Evolutionary conservation across 2,797 vertebrate species (phyloP).

Genomic region (Periophthalmus magnuspinnatus): DNA sequence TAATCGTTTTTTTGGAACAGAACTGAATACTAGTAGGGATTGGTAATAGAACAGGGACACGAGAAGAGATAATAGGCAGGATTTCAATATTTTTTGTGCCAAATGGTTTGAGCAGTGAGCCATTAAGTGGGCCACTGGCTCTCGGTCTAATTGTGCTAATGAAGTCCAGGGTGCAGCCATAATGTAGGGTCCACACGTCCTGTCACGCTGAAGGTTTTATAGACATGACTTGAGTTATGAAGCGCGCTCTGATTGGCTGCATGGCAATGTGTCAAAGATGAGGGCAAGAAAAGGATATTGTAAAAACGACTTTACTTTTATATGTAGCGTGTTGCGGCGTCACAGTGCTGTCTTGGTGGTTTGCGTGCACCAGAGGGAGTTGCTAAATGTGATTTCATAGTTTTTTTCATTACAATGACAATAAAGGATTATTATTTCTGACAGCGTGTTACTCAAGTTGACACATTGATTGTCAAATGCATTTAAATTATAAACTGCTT

Average conservation of each 20-base stretch:
- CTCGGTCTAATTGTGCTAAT: conserved; percentile 66
- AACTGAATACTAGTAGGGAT: conserved; percentile 12
- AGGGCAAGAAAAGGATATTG: neutral
- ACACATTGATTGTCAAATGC: neutral
- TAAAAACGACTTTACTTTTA: too few species aligned
- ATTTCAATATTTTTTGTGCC: conserved; percentile 44
- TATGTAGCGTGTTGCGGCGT: too few species aligned
- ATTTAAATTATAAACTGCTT: neutral
- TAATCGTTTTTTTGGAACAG: conserved; percentile 33
- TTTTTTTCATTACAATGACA: neutral
- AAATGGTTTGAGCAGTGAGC: conserved; percentile 49
- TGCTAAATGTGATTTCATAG: too few species aligned
- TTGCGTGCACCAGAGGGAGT: too few species aligned
- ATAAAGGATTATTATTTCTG: neutral
- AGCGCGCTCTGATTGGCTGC: conserved; percentile 40
- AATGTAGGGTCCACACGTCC: conserved; percentile 49
- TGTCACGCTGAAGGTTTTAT: conserved; percentile 67
- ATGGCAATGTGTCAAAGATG: conserved; percentile 23
- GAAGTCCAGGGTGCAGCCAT: conserved; percentile 66
- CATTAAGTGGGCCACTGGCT: conserved; percentile 53
- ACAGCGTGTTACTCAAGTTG: neutral
- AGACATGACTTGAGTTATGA: conserved; percentile 66
- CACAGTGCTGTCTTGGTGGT: too few species aligned
- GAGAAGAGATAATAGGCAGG: conserved; percentile 11
- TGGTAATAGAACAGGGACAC: neutral